These are phyloP conservation scores for Cyclophora punctaria DNA, from an alignment of 2,888 invertebrate species.

Conservation along the genomic window DNA sequence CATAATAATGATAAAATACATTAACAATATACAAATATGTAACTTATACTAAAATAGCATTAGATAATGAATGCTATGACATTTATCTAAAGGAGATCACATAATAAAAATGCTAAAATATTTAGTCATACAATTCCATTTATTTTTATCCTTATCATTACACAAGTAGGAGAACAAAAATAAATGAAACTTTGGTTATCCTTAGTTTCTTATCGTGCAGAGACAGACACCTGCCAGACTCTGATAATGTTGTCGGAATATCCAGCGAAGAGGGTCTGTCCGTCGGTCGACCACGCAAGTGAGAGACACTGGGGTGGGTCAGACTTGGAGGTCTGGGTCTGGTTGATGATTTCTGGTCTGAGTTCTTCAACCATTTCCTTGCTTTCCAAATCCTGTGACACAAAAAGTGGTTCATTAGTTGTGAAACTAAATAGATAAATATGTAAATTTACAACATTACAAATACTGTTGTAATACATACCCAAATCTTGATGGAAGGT, in stretches of 20 bases:
- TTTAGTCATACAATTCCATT: constrained; percentile 56
- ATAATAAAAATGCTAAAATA: constrained; percentile 53
- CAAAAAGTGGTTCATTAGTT: background rate
- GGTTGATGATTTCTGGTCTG: constrained; percentile 92
- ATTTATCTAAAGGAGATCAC: constrained; percentile 61
- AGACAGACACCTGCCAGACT: constrained; percentile 98
- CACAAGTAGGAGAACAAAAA: constrained; percentile 51
- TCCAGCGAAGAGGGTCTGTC: constrained; percentile 98
- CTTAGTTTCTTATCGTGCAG: constrained; percentile 77
- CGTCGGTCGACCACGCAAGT: constrained; percentile 99
- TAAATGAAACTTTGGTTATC: constrained; percentile 59
- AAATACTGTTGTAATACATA: constrained; percentile 43
- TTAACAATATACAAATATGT: constrained; percentile 21
- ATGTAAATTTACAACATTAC: background rate
- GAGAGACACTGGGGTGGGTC: constrained; percentile 97
- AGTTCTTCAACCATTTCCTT: constrained; percentile 99
- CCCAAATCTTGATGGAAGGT: constrained; percentile 98
- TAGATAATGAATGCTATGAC: too few species aligned
- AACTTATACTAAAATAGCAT: constrained; percentile 23
- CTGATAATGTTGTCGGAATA: constrained; percentile 98
- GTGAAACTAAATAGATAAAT: too few species aligned
- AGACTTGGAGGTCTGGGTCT: constrained; percentile 83
- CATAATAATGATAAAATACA: constrained; percentile 23
- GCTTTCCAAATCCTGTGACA: constrained; percentile 92
- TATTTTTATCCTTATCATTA: constrained; percentile 59